Base-by-base conservation (phyloP, 2,113 vertebrate species). In the Peromyscus maniculatus region DNA sequence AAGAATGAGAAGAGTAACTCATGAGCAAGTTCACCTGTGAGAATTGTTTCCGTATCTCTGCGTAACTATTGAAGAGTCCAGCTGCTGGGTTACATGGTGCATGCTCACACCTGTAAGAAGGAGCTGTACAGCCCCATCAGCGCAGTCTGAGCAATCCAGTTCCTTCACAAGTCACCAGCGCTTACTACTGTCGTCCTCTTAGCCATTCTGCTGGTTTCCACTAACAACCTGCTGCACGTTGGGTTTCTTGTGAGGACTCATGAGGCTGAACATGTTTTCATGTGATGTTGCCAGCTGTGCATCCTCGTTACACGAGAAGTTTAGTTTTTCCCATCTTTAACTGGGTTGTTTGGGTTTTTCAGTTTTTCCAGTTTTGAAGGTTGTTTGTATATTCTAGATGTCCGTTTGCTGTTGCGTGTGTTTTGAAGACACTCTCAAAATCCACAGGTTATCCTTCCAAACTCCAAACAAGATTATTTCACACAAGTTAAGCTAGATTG, bases 371-470 rank as follows among this genome's bases (percentile, higher is more conserved):
- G 43, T 91, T 84, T 52, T 43, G 26, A 67, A 16, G 39, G 9
- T 67, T 91, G 87, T 67, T 96, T 93, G 64, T 26, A 67, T 86
- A 52, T 33, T 80, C 36, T 78, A 36, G 28, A 86, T 16, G 57
- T 21, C 46, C 28, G 8, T 5, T 22, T 94, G 79, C 62, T 74
- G 67, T n/a, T 9, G 26, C 52, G 43, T 28, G 17, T 8, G 46
- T 31, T 94, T 89, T 88, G 1, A 13, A 86, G 72, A 39, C 66
- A 69, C 52, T 67, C 79, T 83, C 66, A 33, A 5, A 77, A 5
- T 62, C 16, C 22, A 15, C 39, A 86, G 7, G 36, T 64, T 87
- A 33, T 39, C 52, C 78, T 91, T 77, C 46, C 10, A 87, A 57
- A 66, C 59, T 49, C 52, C 49, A 86, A 80, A 36, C 8, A 59